Evolutionary conservation across 2,888 invertebrate species (phyloP).

Genomic region (Galerucella calmariensis): DNA sequence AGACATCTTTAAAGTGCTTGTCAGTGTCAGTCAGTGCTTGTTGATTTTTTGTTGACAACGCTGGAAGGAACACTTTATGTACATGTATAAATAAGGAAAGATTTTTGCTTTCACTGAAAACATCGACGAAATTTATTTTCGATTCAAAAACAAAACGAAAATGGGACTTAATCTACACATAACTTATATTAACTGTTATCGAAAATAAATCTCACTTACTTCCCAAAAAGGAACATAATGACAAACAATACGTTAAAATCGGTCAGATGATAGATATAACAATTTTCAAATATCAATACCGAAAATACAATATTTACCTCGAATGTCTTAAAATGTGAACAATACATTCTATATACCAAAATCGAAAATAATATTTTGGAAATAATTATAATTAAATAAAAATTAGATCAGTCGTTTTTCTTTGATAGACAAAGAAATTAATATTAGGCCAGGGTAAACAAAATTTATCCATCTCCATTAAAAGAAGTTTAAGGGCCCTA

Average conservation of each 20-base stretch:
- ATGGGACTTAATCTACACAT: constrained; percentile 18
- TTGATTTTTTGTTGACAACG: background rate
- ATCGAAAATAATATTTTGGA: background rate
- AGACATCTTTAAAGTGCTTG: too few species aligned
- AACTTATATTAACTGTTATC: constrained; percentile 44
- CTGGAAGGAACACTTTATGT: constrained; percentile 28
- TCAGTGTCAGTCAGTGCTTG: too few species aligned
- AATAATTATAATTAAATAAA: background rate
- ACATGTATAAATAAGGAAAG: constrained; percentile 52
- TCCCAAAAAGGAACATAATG: constrained; percentile 50
- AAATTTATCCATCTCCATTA: too few species aligned
- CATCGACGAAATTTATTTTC: constrained; percentile 52
- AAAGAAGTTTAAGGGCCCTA: too few species aligned
- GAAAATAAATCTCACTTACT: constrained; percentile 49
- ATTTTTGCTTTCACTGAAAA: constrained; percentile 57
- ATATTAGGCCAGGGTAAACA: background rate
- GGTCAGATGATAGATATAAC: background rate
- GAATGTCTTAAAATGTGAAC: too few species aligned
- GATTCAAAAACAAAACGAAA: constrained; percentile 19
- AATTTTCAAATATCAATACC: too few species aligned
- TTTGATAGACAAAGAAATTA: background rate
- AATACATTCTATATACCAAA: too few species aligned
- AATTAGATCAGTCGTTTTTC: constrained; percentile 1
- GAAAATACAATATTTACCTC: too few species aligned
- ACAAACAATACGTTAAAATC: background rate